Conservation (phyloP, 2,888 invertebrate species). For the Tetheella fluctuosa region DNA sequence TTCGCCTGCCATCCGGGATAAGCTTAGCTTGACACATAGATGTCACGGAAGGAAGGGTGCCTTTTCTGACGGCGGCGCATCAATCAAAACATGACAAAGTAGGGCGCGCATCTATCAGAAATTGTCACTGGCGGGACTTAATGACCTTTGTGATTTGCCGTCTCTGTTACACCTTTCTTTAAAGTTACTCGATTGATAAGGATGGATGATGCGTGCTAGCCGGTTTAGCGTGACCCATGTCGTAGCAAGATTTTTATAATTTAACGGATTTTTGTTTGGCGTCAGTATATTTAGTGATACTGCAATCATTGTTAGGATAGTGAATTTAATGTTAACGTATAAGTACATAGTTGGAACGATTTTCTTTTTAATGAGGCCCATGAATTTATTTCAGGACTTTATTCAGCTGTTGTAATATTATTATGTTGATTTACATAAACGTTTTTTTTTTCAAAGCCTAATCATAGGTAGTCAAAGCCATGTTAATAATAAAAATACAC, state of each 20-base stretch:
- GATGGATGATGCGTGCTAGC: slow-evolving; percentile 3
- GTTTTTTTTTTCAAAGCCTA: no score
- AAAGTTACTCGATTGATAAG: slow-evolving; percentile 12
- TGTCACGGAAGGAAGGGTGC: slow-evolving; percentile 28
- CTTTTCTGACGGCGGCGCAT: slow-evolving; percentile 41
- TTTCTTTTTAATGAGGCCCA: background rate
- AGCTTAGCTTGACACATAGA: slow-evolving; percentile 32
- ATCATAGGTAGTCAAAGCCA: no score
- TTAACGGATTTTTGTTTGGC: slow-evolving; percentile 9
- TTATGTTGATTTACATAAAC: no score
- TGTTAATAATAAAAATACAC: background rate
- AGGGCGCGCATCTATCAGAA: slow-evolving; percentile 55
- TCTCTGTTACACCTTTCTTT: slow-evolving; percentile 9
- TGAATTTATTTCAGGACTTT: background rate
- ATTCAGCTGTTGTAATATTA: no score
- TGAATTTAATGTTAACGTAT: background rate
- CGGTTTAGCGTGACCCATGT: background rate
- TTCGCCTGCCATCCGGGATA: slow-evolving; percentile 1
- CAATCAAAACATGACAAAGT: slow-evolving; percentile 71
- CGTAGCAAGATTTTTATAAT: slow-evolving; percentile 6
- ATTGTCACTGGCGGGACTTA: slow-evolving; percentile 43
- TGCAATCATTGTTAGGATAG: background rate
- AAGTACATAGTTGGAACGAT: background rate
- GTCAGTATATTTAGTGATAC: slow-evolving; percentile 6
- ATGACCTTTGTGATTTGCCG: slow-evolving; percentile 45